Base-by-base conservation (phyloP, 1,140 invertebrate genomes). In the Microplitis demolitor region DNA sequence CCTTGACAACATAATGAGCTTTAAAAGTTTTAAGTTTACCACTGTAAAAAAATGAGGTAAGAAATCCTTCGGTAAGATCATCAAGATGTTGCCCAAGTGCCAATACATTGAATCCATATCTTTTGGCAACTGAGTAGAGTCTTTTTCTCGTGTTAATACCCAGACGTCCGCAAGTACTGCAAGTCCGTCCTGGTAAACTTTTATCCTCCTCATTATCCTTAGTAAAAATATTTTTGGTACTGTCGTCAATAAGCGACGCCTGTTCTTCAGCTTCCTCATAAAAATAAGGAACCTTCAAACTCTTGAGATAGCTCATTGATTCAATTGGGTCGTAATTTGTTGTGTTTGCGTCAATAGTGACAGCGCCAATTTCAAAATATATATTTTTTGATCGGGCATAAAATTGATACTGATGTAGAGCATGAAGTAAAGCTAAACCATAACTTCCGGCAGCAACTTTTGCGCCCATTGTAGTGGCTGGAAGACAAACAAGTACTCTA, bases 81-180 rank as follows among this genome's bases (percentile, higher is more conserved):
- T 97, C 96, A 14, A 97, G 87, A 83, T 95, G 93, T 82, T 97
- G 95, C 4, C 95, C 95, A 4, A 97, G 84, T 0, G 94, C 95
- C 1, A 97, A 85, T 1, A 96, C 95, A 81, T 96, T 95, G 86
- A 95, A 98, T 3, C 91, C 90, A 78, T 95, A 90, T 69, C 90
- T 87, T 71, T 93, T 89, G 0, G 95, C 95, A 39, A 92, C 89
- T 0, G 90, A 87, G 83, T 96, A 96, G 58, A 96, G 89, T 92
- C 83, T 92, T 88, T 61, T 91, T 88, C 74, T 90, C 91, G 66
- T 73, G 9, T 64, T 71, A 37, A 58, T 54, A 37, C 66, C 75
- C 16, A 39, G n/a, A 33, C 61, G 56, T 53, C 75, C 75, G 82
- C 91, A 93, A 75, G 92, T 92, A 76, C 91, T 93, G 78, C 93